These are phyloP conservation scores for Neotoma lepida DNA, from an alignment of 2,113 vertebrate genomes.

Conservation along the genomic window DNA sequence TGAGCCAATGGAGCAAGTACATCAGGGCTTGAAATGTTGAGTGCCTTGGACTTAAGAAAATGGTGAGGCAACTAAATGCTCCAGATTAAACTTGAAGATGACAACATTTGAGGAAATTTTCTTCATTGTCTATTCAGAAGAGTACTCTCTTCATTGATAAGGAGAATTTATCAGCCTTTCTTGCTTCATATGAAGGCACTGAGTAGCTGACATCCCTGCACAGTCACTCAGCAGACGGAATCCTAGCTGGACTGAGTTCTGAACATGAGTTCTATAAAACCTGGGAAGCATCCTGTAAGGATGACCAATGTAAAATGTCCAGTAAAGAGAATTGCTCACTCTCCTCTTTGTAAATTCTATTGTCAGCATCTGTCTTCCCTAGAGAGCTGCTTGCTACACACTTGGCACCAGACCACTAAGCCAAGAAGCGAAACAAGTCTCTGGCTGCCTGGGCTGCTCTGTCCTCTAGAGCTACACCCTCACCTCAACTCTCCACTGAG, in stretches of 20 bases:
- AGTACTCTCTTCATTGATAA: background rate
- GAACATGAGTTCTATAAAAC: background rate
- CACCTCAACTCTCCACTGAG: background rate
- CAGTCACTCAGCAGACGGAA: background rate
- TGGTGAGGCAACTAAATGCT: background rate
- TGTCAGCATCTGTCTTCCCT: background rate
- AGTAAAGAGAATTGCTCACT: background rate
- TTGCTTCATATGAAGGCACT: conserved; percentile 32
- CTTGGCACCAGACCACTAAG: background rate
- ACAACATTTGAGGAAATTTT: background rate
- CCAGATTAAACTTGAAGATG: conserved; percentile 6
- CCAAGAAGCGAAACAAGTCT: conserved; percentile 8
- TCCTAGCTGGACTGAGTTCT: background rate
- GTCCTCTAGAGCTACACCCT: background rate
- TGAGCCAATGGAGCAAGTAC: background rate
- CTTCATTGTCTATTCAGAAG: background rate
- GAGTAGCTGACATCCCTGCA: background rate
- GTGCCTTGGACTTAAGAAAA: background rate
- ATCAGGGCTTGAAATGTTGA: background rate
- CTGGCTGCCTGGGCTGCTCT: background rate
- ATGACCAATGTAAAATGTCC: background rate
- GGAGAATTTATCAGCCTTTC: background rate
- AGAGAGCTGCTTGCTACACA: conserved; percentile 16
- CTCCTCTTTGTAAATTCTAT: background rate
- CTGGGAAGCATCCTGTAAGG: no score